Evolutionary conservation across 2,888 invertebrate genomes (phyloP), one percentile per base, ranked within the genome.

Genomic region (Galerucella nymphaeae): DNA sequence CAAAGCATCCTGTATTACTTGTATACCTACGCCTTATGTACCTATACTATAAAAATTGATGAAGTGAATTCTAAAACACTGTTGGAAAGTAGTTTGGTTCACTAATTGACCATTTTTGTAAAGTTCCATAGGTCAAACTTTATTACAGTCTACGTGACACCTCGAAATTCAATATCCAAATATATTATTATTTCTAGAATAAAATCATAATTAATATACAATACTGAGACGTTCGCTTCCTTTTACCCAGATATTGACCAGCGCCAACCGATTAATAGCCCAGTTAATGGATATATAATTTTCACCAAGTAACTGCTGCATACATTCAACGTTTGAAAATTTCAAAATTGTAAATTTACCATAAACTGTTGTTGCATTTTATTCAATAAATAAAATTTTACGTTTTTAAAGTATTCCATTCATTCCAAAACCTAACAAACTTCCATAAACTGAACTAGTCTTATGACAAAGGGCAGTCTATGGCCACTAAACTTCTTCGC

Each of bases 241-340:
- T 59, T n/a, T 59, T n/a, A 59, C 59, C 59, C 59, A 38, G n/a
- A 41, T 59, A 38, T n/a, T 58, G 58, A 58, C 23, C 13, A 30
- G 3, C 30, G 5, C 55, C 20, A 57, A 57, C 1, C 16, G 18
- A 20, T 20, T 57, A 16, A 57, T 57, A 57, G 55, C 13, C 20
- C 55, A 18, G 23, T 20, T 13, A 20, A 20, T 16, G 18, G 55
- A 20, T 18, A 20, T 18, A 20, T 57, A 20, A 38, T 38, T 9
- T 8, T 38, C 30, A 38, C 8, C 8, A 38, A 38, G 30, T 8
- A 38, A 8, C 30, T 9, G 30, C 0, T 38, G 6, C 30, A 30
- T 8, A 1, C 8, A 30, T 30, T 30, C 5, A 2, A 30, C 5
- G 6, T 30, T 30, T 30, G 30, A 38, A 38, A 30, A 30, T 6